A percentile compares a stretch with the other conserved stretches of the same genome.
Evolutionary conservation across 1,140 invertebrate species (phyloP).

Genomic region (Heliconius nattereri): DNA sequence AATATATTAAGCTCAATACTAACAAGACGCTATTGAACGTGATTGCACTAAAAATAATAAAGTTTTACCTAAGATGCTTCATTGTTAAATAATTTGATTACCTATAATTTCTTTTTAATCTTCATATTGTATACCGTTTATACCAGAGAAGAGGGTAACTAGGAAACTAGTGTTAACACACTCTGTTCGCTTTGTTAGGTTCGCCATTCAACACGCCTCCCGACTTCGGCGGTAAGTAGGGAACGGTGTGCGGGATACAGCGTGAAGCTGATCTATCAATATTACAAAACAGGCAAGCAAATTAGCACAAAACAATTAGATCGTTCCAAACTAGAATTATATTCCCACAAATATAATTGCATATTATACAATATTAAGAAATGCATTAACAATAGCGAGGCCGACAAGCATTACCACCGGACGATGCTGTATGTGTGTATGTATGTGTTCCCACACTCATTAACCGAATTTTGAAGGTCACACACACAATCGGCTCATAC

Average conservation of each 20-base stretch:
- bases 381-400: constrained; percentile 57
- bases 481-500: constrained; percentile 35
- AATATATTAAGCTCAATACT: not conserved
- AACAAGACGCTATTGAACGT: not conserved
- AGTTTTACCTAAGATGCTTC: not conserved
- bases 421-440: constrained; percentile 28
- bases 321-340: constrained; percentile 1
- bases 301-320: constrained; percentile 12
- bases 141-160: no score
- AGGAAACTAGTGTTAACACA: no score
- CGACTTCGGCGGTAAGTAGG: no score
- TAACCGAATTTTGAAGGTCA: constrained; percentile 53
- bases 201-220: no score
- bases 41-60: not conserved
- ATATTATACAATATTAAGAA: constrained; percentile 43
- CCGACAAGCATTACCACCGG: constrained; percentile 37
- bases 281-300: not conserved
- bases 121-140: no score
- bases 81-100: no score
- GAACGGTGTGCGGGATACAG: no score
- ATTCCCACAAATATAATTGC: constrained; percentile 27
- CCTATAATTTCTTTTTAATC: no score
- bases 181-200: no score
- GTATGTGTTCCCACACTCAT: constrained; percentile 53
- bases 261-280: no score